Conservation (phyloP, 2,888 invertebrate species). For the Dryocosmus kuriphilus region DNA sequence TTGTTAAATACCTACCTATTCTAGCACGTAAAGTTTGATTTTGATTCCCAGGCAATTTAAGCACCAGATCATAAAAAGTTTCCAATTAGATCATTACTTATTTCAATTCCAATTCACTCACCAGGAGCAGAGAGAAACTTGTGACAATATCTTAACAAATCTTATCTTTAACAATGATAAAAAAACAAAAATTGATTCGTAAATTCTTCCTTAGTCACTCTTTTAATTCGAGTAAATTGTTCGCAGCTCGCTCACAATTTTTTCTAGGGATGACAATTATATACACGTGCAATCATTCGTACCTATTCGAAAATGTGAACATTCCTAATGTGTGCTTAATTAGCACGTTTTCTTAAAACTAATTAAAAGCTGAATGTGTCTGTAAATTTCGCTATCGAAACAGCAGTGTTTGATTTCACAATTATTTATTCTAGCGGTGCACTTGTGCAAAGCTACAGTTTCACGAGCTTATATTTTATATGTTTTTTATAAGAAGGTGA, state of each 20-base stretch:
- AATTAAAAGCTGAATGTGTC: neutral
- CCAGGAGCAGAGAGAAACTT: neutral
- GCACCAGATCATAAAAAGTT: neutral
- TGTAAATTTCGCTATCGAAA: neutral
- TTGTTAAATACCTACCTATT: slow-evolving; percentile 19
- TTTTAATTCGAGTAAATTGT: slow-evolving; percentile 9
- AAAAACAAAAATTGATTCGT: neutral
- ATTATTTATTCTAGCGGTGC: slow-evolving; percentile 30
- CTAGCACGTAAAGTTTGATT: slow-evolving; percentile 24
- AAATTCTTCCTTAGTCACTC: neutral
- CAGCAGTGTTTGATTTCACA: neutral
- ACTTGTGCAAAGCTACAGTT: slow-evolving; percentile 30
- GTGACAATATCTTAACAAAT: neutral
- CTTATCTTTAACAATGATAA: neutral
- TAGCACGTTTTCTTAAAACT: slow-evolving; percentile 17
- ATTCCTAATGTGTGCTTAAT: slow-evolving; percentile 29
- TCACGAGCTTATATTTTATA: slow-evolving; percentile 6
- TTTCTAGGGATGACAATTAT: slow-evolving; percentile 33
- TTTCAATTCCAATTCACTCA: slow-evolving; percentile 1
- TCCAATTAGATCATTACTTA: neutral
- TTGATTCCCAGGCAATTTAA: slow-evolving; percentile 30
- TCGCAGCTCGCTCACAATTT: neutral
- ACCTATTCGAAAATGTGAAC: slow-evolving; percentile 21
- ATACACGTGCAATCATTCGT: slow-evolving; percentile 33
- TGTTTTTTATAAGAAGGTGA: slow-evolving; percentile 28